A percentile compares a stretch with the other conserved stretches of the same genome.
Conservation (phyloP, 30 jellyfish, hydroid and myxozoan species). For the Clytia hemisphaerica region DNA sequence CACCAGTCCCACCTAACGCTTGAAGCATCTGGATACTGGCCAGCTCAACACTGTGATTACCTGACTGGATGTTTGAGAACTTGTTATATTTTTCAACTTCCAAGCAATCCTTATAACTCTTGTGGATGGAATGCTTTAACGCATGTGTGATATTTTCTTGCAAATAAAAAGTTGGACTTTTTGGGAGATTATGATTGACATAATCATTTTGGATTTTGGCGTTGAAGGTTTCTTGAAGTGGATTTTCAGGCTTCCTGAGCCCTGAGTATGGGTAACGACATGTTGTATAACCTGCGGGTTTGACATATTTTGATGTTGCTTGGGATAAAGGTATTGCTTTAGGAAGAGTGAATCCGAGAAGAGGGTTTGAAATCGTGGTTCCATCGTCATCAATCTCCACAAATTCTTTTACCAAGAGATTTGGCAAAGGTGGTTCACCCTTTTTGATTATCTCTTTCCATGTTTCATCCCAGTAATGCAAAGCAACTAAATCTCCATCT, state of each 20-base stretch:
- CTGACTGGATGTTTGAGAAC: slow-evolving; percentile 12
- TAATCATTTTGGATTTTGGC: no score
- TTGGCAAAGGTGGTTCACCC: slow-evolving; percentile 34
- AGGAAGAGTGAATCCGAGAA: slow-evolving; percentile 2
- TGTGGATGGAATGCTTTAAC: no score
- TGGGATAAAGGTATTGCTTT: not conserved
- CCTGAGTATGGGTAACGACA: slow-evolving; percentile 45
- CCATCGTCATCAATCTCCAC: slow-evolving; percentile 32
- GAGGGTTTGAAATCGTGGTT: not conserved
- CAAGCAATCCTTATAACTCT: not conserved
- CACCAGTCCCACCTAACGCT: slow-evolving; percentile 12
- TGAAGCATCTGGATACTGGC: slow-evolving; percentile 5
- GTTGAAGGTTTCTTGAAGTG: no score
- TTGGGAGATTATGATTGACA: no score
- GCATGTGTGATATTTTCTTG: no score
- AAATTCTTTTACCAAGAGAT: no score
- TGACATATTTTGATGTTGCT: not conserved
- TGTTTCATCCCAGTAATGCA: slow-evolving; percentile 46
- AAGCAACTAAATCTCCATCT: slow-evolving; percentile 3
- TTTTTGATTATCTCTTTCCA: slow-evolving; percentile 12
- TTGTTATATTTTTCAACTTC: not conserved
- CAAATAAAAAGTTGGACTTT: no score
- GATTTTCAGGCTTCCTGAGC: slow-evolving; percentile 23
- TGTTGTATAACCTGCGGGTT: slow-evolving; percentile 24
- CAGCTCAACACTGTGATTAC: not conserved